Evolutionary conservation across 2,797 vertebrate genomes (phyloP).

Genomic region (Sarcoramphus papa): DNA sequence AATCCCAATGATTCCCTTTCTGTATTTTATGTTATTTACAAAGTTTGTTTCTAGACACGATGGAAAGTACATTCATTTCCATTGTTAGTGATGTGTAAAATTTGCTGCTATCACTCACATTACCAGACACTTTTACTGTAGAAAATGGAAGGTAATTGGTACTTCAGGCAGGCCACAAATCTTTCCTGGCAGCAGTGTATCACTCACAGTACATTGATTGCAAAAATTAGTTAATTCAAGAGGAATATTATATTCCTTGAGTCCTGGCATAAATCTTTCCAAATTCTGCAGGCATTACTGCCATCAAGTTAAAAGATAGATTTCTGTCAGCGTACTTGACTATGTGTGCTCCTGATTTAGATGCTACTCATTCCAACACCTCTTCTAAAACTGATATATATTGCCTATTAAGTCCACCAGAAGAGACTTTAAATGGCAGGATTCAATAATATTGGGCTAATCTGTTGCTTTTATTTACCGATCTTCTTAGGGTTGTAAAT

Average conservation of each 20-base stretch:
- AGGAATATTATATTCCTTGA: slow-evolving; percentile 63
- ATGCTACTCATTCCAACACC: slow-evolving; percentile 31
- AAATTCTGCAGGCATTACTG: slow-evolving; percentile 48
- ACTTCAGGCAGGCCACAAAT: slow-evolving; percentile 71
- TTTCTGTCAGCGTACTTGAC: slow-evolving; percentile 47
- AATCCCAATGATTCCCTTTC: background rate
- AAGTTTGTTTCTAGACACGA: slow-evolving; percentile 37
- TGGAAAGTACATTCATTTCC: slow-evolving; percentile 58
- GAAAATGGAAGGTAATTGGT: slow-evolving; percentile 72
- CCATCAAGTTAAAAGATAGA: slow-evolving; percentile 33
- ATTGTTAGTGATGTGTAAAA: slow-evolving; percentile 66
- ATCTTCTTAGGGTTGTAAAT: slow-evolving; percentile 57
- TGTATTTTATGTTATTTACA: slow-evolving; percentile 55
- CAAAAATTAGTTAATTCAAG: slow-evolving; percentile 77
- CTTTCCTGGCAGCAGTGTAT: slow-evolving; percentile 61
- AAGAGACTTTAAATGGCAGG: slow-evolving; percentile 38
- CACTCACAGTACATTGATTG: slow-evolving; percentile 68
- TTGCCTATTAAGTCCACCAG: slow-evolving; percentile 55
- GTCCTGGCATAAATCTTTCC: slow-evolving; percentile 54
- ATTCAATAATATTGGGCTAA: slow-evolving; percentile 58
- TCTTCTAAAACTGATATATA: slow-evolving; percentile 57
- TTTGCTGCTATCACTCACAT: slow-evolving; percentile 59
- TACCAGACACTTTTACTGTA: slow-evolving; percentile 63
- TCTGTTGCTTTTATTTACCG: slow-evolving; percentile 65
- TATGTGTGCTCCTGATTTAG: slow-evolving; percentile 63